A percentile compares a stretch with the other conserved stretches of the same genome.
Evolutionary conservation across 1,140 invertebrate species (phyloP).

Genomic region (Pachypsylla venusta): DNA sequence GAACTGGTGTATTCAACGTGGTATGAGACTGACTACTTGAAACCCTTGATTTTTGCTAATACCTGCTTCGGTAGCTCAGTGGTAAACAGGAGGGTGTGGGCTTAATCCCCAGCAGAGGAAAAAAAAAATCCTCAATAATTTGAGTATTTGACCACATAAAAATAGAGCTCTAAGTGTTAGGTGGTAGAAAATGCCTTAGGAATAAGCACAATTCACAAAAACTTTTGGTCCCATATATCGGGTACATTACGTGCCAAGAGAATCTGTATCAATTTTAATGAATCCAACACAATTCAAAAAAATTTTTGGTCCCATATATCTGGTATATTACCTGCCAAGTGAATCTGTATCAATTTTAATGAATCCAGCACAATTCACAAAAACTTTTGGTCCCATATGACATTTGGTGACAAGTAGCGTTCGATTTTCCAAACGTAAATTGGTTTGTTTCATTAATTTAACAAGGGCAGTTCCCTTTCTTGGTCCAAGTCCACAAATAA

Average conservation of each 20-base stretch:
- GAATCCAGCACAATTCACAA: slow-evolving; percentile 98
- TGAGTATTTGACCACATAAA: no score
- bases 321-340: slow-evolving; percentile 56
- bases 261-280: slow-evolving; percentile 95
- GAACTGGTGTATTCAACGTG: no score
- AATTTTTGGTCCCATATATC: slow-evolving; percentile 91
- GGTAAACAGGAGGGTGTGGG: no score
- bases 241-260: slow-evolving; percentile 57
- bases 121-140: no score
- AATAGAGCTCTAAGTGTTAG: no score
- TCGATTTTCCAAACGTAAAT: slow-evolving; percentile 83
- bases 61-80: no score
- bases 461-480: slow-evolving; percentile 78
- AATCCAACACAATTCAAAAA: slow-evolving; percentile 99
- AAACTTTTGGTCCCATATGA: slow-evolving; percentile 96
- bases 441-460: slow-evolving; percentile 82
- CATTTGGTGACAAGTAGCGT: slow-evolving; percentile 89
- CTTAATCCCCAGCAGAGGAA: no score
- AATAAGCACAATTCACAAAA: slow-evolving; percentile 86
- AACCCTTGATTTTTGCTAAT: no score
- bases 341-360: slow-evolving; percentile 96
- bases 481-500: slow-evolving; percentile 92
- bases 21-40: no score
- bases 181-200: no score
- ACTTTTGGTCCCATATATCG: slow-evolving; percentile 89